phyloP scores from a whole-genome alignment of 2,113 vertebrate genomes.

The Prunella himalayana region DNA sequence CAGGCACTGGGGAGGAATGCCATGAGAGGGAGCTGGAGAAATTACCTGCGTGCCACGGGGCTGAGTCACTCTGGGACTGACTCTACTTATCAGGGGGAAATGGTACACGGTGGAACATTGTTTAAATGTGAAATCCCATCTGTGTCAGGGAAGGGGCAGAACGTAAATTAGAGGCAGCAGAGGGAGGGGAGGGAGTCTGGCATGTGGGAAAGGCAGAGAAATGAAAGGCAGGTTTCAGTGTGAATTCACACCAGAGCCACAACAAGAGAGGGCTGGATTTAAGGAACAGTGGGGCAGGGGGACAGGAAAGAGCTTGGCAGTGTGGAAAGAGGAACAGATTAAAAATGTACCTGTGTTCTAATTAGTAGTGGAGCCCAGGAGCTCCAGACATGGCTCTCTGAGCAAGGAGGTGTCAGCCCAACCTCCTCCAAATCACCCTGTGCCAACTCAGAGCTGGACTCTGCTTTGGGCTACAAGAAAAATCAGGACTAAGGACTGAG shows the following conservation, averaged over 20 bases:
- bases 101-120: conserved; percentile 57
- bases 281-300: background rate
- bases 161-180: background rate
- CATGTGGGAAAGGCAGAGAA: background rate
- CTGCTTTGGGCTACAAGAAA: background rate
- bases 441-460: background rate
- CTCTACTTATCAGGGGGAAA: conserved; percentile 17
- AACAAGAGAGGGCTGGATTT: background rate
- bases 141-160: background rate
- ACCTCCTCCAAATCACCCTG: background rate
- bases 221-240: background rate
- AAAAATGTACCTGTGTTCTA: background rate
- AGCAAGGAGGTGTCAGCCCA: background rate
- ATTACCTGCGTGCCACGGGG: conserved; percentile 32
- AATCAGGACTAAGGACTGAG: background rate
- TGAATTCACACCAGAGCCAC: background rate
- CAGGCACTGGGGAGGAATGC: background rate
- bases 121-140: background rate
- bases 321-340: background rate
- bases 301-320: background rate
- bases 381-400: background rate
- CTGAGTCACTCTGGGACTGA: conserved; percentile 26
- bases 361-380: background rate
- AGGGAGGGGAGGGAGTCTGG: background rate
- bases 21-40: background rate